Conservation (phyloP, 2,797 vertebrate genomes). For the Botia almorhae region DNA sequence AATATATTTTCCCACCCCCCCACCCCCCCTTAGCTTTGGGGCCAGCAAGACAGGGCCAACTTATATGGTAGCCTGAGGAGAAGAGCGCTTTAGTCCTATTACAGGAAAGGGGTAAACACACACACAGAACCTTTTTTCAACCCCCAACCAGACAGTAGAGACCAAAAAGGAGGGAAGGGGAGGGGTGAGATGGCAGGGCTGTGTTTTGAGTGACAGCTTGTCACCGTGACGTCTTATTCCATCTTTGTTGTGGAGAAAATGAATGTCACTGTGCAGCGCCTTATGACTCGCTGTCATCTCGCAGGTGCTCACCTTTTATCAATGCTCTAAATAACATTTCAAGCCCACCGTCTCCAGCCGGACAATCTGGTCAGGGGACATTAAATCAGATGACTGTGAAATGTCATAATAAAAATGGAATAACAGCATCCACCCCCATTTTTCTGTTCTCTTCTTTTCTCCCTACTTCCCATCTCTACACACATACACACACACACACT, state of each 20-base stretch:
- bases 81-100: slow-evolving; percentile 83
- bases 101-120: slow-evolving; percentile 69
- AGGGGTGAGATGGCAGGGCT: slow-evolving; percentile 68
- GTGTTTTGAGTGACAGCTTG: slow-evolving; percentile 94
- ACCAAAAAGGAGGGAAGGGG: slow-evolving; percentile 76
- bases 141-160: slow-evolving; percentile 50
- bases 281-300: slow-evolving; percentile 96
- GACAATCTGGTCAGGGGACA: slow-evolving; percentile 91
- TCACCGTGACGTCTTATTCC: slow-evolving; percentile 97
- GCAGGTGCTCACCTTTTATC: slow-evolving; percentile 97
- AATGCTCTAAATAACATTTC: slow-evolving; percentile 94
- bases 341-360: slow-evolving; percentile 87
- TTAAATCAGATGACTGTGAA: slow-evolving; percentile 93
- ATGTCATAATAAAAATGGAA: slow-evolving; percentile 93
- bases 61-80: slow-evolving; percentile 75
- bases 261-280: slow-evolving; percentile 78
- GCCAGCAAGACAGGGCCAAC: slow-evolving; percentile 38
- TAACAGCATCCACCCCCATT: slow-evolving; percentile 81
- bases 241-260: slow-evolving; percentile 93
- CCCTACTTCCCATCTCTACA: slow-evolving; percentile 45
- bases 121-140: slow-evolving; percentile 37
- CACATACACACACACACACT: slow-evolving; percentile 56
- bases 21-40: slow-evolving; percentile 34
- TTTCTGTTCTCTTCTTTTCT: slow-evolving; percentile 45
- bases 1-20: slow-evolving; percentile 83